These are phyloP conservation scores for Recurvirostra avosetta DNA, from an alignment of 2,113 vertebrate genomes.

Conservation along the genomic window DNA sequence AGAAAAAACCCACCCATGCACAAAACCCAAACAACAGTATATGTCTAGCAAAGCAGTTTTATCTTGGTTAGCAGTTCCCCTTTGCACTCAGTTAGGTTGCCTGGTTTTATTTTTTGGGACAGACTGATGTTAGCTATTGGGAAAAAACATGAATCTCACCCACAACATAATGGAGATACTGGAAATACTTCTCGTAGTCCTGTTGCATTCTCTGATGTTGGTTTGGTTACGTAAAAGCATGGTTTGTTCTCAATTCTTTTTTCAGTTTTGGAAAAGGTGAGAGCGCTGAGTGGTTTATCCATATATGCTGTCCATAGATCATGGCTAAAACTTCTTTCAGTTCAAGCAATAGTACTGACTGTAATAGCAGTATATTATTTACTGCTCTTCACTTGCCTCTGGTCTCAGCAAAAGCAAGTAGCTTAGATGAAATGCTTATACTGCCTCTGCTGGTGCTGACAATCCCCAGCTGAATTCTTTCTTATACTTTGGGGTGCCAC, in stretches of 20 bases:
- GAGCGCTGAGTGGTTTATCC: background rate
- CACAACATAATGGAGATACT: background rate
- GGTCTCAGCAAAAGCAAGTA: background rate
- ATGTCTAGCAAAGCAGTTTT: background rate
- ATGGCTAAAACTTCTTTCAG: background rate
- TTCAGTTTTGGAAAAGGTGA: background rate
- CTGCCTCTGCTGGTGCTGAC: background rate
- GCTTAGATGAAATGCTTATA: background rate
- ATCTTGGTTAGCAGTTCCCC: background rate
- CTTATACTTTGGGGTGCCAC: background rate
- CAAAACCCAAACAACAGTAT: background rate
- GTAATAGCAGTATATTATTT: background rate
- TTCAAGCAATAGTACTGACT: background rate
- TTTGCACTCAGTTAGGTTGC: background rate
- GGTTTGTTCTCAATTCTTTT: background rate
- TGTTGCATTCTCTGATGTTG: background rate
- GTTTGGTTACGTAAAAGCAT: background rate
- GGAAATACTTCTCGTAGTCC: background rate
- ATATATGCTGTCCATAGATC: background rate
- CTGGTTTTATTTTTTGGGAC: background rate
- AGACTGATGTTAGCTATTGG: background rate
- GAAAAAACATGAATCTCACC: background rate
- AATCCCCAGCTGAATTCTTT: background rate
- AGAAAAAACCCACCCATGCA: rapidly evolving
- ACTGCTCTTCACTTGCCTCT: background rate